phyloP scores from a whole-genome alignment of 2,113 vertebrate genomes.

The Centropristis striata region DNA sequence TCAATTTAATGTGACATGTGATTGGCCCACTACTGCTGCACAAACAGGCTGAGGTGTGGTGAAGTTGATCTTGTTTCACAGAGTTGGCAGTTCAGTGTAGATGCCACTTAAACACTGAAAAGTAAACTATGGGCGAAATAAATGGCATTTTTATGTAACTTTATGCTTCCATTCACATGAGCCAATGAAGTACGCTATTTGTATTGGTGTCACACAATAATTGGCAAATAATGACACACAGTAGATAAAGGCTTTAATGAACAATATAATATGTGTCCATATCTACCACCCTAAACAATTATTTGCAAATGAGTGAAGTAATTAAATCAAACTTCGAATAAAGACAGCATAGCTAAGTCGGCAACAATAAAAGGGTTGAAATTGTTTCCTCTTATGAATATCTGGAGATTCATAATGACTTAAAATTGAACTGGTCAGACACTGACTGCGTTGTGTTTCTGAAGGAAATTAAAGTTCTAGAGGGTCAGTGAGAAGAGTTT shows the following conservation, averaged over 20 bases:
- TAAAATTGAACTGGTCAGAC: background rate
- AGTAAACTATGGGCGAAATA: no score
- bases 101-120: no score
- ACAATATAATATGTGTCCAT: background rate
- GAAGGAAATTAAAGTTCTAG: background rate
- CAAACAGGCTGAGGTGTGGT: no score
- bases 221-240: no score
- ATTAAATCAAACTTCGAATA: background rate
- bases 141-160: no score
- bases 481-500: background rate
- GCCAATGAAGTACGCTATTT: no score
- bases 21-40: no score
- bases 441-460: background rate
- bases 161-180: no score
- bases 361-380: background rate
- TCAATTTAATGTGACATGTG: no score
- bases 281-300: background rate
- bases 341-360: background rate
- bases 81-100: no score
- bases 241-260: background rate
- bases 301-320: background rate
- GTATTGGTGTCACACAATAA: no score
- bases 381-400: background rate
- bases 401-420: background rate
- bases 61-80: no score